phyloP scores from a whole-genome alignment of 2,797 vertebrate genomes.

The Falco cherrug region DNA sequence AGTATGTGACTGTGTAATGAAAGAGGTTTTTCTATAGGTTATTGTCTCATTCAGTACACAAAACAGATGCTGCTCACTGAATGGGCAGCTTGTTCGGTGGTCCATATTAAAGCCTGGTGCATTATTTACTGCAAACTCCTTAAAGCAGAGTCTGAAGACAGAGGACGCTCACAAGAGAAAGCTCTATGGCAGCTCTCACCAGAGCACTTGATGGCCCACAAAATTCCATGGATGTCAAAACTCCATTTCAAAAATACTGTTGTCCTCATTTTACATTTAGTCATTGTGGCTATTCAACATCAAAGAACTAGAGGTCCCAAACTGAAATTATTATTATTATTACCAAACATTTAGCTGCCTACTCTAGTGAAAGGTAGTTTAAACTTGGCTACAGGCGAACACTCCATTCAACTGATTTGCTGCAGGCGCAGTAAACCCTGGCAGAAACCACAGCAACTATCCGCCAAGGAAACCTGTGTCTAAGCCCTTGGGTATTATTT shows the following conservation, averaged over 20 bases:
- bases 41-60: not conserved
- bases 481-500: not conserved
- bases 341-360: not conserved
- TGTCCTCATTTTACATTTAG: not conserved
- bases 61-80: not conserved
- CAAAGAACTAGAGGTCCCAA: not conserved
- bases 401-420: not conserved
- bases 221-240: not conserved
- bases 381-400: not conserved
- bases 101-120: not conserved
- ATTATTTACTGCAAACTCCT: not conserved
- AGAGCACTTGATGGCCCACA: not conserved
- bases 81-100: not conserved
- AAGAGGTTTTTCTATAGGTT: not conserved
- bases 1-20: not conserved
- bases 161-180: not conserved
- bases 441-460: not conserved
- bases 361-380: not conserved
- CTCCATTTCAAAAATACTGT: fast-evolving
- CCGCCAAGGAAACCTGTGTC: not conserved
- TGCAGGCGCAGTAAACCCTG: not conserved
- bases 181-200: not conserved
- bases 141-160: not conserved
- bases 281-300: not conserved
- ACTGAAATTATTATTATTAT: not conserved